Evolutionary conservation across 2,888 invertebrate species (phyloP), one percentile per base, ranked within the genome.

Genomic region (Antheraea yamamai): DNA sequence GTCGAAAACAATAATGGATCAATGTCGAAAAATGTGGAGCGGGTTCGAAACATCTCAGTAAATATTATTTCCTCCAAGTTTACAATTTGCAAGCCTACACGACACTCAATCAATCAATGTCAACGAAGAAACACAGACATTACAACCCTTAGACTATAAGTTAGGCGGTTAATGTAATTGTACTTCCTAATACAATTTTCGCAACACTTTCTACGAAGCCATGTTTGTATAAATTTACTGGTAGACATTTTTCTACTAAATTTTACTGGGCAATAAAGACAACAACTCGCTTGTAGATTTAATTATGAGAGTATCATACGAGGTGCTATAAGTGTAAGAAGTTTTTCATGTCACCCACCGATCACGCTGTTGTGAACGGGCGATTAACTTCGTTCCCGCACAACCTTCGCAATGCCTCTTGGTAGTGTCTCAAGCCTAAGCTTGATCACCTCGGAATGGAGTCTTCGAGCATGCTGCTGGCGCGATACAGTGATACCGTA

Each of bases 51-150:
- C 80, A 82, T 81, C 80, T 84, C 82, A 81, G 85, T 84, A 88
- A 89, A 90, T 88, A 88, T 70, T 70, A 70, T 90, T 90, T 89
- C 85, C 80, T 79, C 80, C 77, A 86, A 89, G 87, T 89, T 89
- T 86, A 89, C 87, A 89, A 87, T 88, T 89, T 85, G 83, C 82
- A 84, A 80, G 82, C 82, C 82, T 78, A 75, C 79, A 80, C 81
- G 84, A 82, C 83, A 82, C 82, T 81, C 84, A 80, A 91, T 92
- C 91, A 83, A 89, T 91, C 91, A 90, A 85, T 79, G 89, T 89
- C 88, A 80, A 74, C 74, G 73, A 74, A 76, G 80, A 77, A 81
- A 82, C 77, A 81, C 79, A 84, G 83, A 84, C 85, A 83, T 84
- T 83, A 80, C 77, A 77, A 26, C 70, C 39, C 70, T 70, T 70